These are phyloP conservation scores for Busseola fusca DNA, from an alignment of 2,888 invertebrate species.

Conservation along the genomic window DNA sequence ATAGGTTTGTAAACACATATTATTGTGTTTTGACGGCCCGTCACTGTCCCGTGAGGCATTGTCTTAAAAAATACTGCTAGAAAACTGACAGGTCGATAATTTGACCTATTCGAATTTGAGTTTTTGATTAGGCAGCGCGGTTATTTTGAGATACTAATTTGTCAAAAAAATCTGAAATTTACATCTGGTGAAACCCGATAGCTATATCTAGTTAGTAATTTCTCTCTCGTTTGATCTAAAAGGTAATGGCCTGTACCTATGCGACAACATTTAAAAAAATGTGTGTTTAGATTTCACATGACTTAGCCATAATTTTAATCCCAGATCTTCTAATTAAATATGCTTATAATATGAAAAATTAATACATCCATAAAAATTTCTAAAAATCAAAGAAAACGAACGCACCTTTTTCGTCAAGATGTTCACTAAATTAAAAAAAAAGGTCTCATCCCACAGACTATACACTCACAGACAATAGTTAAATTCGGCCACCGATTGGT, in stretches of 20 bases:
- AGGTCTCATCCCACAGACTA: not conserved
- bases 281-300: no score
- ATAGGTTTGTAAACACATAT: conserved; percentile 63
- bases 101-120: not conserved
- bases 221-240: no score
- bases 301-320: not conserved
- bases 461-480: conserved; percentile 45
- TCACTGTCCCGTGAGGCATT: conserved; percentile 57
- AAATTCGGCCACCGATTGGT: conserved; percentile 50
- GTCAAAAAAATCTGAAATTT: not conserved
- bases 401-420: not conserved
- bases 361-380: not conserved
- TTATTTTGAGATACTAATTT: not conserved
- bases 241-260: not conserved
- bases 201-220: not conserved
- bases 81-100: conserved; percentile 16
- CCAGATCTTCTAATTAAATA: not conserved
- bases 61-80: conserved; percentile 41
- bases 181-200: not conserved
- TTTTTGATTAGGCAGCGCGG: not conserved
- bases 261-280: not conserved
- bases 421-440: not conserved
- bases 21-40: conserved; percentile 65
- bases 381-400: not conserved
- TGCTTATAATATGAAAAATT: not conserved